These are phyloP conservation scores for Anticlea derivata DNA, from an alignment of 2,888 invertebrate species.

Conservation along the genomic window DNA sequence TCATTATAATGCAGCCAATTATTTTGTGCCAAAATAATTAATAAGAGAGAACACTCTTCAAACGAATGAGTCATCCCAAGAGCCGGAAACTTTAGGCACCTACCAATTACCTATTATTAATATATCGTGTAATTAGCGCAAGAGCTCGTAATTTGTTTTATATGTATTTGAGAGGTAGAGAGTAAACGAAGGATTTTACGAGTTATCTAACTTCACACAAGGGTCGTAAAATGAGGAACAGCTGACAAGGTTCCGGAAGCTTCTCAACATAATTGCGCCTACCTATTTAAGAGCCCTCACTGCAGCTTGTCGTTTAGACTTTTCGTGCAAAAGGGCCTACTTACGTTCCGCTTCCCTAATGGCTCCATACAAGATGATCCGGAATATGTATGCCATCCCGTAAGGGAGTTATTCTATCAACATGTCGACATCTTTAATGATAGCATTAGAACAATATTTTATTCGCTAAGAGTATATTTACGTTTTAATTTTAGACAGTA, in stretches of 20 bases:
- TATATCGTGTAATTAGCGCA: not conserved
- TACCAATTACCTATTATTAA: no score
- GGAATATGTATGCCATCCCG: no score
- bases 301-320: conserved; percentile 3
- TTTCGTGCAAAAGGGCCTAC: conserved; percentile 2
- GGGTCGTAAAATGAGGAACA: conserved; percentile 40
- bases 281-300: conserved; percentile 11
- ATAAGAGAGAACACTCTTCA: not conserved
- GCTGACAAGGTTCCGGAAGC: conserved; percentile 38
- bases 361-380: no score
- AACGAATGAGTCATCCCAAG: not conserved
- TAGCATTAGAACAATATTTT: no score
- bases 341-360: not conserved
- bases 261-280: conserved; percentile 26
- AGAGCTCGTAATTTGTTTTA: conserved; percentile 21
- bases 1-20: no score
- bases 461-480: no score
- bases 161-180: conserved; percentile 24
- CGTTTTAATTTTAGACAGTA: no score
- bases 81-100: not conserved
- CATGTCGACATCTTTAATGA: no score
- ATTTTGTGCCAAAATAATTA: no score
- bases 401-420: no score
- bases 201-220: conserved; percentile 38
- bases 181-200: conserved; percentile 39